Base-by-base conservation (phyloP, 2,797 vertebrate species). In the Gambelia wislizenii region DNA sequence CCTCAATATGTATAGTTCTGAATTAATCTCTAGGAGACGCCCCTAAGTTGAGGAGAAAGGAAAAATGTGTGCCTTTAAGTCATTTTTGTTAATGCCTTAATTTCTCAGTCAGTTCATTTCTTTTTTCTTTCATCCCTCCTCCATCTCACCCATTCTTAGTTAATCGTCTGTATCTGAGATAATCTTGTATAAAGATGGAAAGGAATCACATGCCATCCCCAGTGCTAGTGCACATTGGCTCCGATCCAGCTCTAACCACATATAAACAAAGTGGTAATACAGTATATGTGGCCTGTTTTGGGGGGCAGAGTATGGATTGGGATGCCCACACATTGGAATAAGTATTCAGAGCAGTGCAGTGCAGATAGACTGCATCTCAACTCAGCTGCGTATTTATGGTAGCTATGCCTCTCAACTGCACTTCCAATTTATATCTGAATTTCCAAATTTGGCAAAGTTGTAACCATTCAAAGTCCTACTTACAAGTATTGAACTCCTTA, bases 71-170 rank as follows among this genome's bases (percentile, higher is more conserved):
- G 93, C 94, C 94, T 95, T 94, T 94, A 30, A 91, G 49, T 89
- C n/a, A 18, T 94, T 72, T 87, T 91, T 94, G 92, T 94, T 93
- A 92, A 93, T 94, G 93, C 94, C 93, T 95, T 95, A 95, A 95
- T 92, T 94, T 92, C 86, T 90, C 90, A 83, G 75, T 52, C 10
- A 78, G 83, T 85, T 91, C 72, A 81, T 67, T 52, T 39, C 64
- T 36, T 87, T n/a, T 30, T 69, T 87, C 33, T 33, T 49, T 20
- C 80, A 77, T 59, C 33, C 25, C 30, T 44, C 44, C n/a, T 42
- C 52, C 56, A 39, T 16, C 42, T 30, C 16, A 36, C 1, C 61
- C 81, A 70, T 47, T 59, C 82, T 14, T 4, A 70, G 16, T 33
- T 90, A 82, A 80, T 84, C 6, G 0, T 89, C 76, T 85, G 25